A percentile compares a stretch with the other conserved stretches of the same genome.
phyloP scores from a whole-genome alignment of 2,888 invertebrate species.

The Asteroscopus sphinx region DNA sequence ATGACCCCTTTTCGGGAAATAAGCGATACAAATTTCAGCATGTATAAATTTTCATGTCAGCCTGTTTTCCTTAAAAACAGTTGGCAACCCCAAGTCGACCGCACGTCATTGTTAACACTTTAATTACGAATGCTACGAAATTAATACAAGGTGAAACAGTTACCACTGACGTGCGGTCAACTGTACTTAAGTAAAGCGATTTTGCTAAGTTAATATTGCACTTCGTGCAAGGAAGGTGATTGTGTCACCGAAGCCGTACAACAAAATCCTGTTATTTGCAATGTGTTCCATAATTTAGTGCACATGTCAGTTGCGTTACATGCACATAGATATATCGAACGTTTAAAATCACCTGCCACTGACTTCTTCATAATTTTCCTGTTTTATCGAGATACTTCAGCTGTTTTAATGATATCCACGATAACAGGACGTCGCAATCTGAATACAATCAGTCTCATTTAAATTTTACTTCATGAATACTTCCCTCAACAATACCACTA shows the following conservation, averaged over 20 bases:
- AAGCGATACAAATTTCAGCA: no score
- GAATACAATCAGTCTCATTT: slow-evolving; percentile 68
- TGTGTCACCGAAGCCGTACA: slow-evolving; percentile 74
- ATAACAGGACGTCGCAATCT: slow-evolving; percentile 63
- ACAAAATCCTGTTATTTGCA: slow-evolving; percentile 75
- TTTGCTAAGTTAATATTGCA: slow-evolving; percentile 55
- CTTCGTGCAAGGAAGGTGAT: slow-evolving; percentile 36
- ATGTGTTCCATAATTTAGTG: slow-evolving; percentile 39
- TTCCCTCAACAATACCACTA: slow-evolving; percentile 43
- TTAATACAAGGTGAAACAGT: no score
- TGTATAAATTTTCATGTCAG: no score
- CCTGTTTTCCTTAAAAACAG: no score
- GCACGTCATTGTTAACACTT: no score
- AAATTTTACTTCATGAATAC: slow-evolving; percentile 56
- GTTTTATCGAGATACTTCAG: slow-evolving; percentile 15
- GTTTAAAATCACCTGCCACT: neutral
- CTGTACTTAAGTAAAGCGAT: slow-evolving; percentile 43
- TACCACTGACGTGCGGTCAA: no score
- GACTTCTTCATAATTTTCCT: slow-evolving; percentile 1
- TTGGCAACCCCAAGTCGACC: no score
- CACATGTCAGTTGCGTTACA: slow-evolving; percentile 21
- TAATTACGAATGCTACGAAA: no score
- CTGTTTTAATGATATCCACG: slow-evolving; percentile 32
- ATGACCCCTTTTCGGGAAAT: no score
- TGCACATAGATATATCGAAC: neutral